A percentile compares a stretch with the other conserved stretches of the same genome.
Conservation (phyloP, 2,113 vertebrate species). For the Riparia riparia region DNA sequence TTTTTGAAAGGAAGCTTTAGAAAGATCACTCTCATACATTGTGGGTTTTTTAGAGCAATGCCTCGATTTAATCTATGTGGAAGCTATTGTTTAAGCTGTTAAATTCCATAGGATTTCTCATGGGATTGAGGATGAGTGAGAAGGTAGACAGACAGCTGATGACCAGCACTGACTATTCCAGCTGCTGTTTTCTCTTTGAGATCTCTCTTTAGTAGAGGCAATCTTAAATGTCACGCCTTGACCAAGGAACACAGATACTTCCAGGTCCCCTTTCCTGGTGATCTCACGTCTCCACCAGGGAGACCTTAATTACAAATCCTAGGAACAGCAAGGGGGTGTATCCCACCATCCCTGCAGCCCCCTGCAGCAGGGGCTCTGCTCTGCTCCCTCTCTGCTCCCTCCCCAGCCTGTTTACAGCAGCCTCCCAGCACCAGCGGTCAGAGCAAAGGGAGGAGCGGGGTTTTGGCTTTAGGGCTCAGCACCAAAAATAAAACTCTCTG, state of each 20-base stretch:
- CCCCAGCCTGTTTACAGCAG: constrained; percentile 29
- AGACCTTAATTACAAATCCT: constrained; percentile 41
- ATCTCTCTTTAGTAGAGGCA: neutral
- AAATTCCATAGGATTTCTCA: constrained; percentile 48
- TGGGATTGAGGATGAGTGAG: neutral
- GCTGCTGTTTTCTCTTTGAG: constrained; percentile 19
- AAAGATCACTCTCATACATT: neutral
- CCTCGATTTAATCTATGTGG: constrained; percentile 31
- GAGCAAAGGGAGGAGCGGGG: constrained; percentile 54
- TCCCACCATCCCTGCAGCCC: neutral
- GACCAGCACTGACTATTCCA: neutral
- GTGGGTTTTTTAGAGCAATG: neutral
- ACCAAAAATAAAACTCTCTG: constrained; percentile 60
- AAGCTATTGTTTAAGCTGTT: constrained; percentile 16
- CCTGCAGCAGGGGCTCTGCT: neutral
- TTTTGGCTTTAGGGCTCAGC: constrained; percentile 43
- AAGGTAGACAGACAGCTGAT: constrained; percentile 19
- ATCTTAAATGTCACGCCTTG: neutral
- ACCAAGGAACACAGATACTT: constrained; percentile 22
- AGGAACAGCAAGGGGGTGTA: neutral
- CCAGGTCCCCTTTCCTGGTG: constrained; percentile 7
- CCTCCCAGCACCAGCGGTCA: neutral
- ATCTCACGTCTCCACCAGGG: constrained; percentile 36
- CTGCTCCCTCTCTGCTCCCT: neutral
- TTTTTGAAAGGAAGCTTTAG: constrained; percentile 7